phyloP scores from a whole-genome alignment of 2,888 invertebrate species.

The Beris chalybata region DNA sequence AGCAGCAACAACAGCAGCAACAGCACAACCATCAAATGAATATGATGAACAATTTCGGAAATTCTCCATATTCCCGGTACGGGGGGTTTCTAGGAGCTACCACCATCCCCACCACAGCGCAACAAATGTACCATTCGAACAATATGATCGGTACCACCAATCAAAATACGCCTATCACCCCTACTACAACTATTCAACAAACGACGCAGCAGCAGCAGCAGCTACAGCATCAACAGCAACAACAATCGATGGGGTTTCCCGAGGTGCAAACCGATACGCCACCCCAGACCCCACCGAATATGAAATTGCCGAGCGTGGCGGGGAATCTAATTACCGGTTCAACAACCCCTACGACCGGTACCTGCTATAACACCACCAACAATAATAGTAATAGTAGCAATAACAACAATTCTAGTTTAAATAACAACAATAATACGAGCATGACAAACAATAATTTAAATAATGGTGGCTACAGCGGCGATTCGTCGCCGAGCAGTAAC shows the following conservation, averaged over 20 bases:
- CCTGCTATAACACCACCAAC: conserved; percentile 55
- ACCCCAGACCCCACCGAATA: conserved; percentile 91
- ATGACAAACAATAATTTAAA: conserved; percentile 36
- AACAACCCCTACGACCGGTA: conserved; percentile 61
- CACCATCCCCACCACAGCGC: conserved; percentile 41
- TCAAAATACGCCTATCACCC: conserved; percentile 51
- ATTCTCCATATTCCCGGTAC: conserved; percentile 65
- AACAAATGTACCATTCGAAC: conserved; percentile 49
- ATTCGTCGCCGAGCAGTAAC: conserved; percentile 41
- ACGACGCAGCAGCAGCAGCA: conserved; percentile 46
- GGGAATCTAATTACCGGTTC: conserved; percentile 70
- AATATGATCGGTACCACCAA: conserved; percentile 45
- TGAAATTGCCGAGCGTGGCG: conserved; percentile 83
- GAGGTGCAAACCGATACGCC: conserved; percentile 87
- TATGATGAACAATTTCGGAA: conserved; percentile 58
- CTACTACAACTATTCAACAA: conserved; percentile 45
- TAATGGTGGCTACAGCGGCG: conserved; percentile 40
- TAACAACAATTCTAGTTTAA: conserved; percentile 40
- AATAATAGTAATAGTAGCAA: conserved; percentile 36
- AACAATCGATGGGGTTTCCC: conserved; percentile 72
- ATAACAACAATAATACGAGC: conserved; percentile 43
- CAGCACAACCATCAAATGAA: conserved; percentile 43
- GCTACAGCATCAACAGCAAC: conserved; percentile 40
- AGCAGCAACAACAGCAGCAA: conserved; percentile 44
- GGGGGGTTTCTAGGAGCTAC: conserved; percentile 67